These are phyloP conservation scores for Polyploca ridens DNA, from an alignment of 2,888 invertebrate species.

Conservation along the genomic window DNA sequence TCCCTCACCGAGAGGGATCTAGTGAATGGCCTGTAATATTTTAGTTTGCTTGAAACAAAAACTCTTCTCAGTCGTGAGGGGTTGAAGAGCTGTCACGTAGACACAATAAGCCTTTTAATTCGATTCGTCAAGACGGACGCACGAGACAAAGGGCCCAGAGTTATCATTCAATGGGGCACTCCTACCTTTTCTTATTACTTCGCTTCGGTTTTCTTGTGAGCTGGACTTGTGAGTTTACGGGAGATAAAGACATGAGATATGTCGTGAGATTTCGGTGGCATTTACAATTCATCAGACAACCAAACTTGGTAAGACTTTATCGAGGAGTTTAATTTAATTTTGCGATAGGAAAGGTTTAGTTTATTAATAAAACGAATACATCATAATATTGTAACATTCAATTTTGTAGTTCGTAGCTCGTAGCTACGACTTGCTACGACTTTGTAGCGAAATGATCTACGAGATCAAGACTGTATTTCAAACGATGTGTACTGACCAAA, in stretches of 20 bases:
- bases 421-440: no score
- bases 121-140: slow-evolving; percentile 84
- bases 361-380: no score
- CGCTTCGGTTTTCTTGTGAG: slow-evolving; percentile 75
- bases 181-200: slow-evolving; percentile 84
- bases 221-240: slow-evolving; percentile 55
- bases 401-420: no score
- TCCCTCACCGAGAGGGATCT: slow-evolving; percentile 63
- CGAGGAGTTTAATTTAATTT: neutral
- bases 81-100: slow-evolving; percentile 79
- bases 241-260: slow-evolving; percentile 36
- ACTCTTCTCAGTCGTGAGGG: slow-evolving; percentile 63
- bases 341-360: no score
- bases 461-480: neutral
- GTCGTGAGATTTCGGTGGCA: slow-evolving; percentile 27
- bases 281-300: neutral
- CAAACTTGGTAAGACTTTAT: neutral
- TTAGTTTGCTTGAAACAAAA: slow-evolving; percentile 84
- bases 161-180: slow-evolving; percentile 85
- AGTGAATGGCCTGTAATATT: slow-evolving; percentile 84
- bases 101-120: slow-evolving; percentile 85
- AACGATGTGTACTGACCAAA: neutral
- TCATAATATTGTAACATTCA: no score
- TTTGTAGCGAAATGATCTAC: neutral
- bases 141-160: slow-evolving; percentile 78